Percentiles rank a stretch among this genome's conserved stretches.
phyloP scores from a whole-genome alignment of 2,113 vertebrate species.

The Sminthopsis crassicaudata region DNA sequence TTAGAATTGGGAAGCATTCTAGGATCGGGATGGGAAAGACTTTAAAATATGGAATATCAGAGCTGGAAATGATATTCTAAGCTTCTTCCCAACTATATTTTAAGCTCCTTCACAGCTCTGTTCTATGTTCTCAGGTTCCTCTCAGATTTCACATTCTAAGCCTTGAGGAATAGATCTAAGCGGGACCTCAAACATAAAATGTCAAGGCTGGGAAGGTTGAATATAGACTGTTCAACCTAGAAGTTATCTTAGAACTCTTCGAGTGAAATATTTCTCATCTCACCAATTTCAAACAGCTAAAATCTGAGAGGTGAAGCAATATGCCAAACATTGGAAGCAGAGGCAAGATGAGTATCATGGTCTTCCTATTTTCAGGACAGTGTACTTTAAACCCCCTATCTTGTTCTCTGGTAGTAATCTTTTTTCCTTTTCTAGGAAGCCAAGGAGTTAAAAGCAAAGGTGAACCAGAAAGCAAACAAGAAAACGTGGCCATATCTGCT shows the following conservation, averaged over 20 bases:
- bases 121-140: not conserved
- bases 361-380: not conserved
- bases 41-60: not conserved
- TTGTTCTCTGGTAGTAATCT: not conserved
- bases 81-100: not conserved
- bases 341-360: not conserved
- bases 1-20: not conserved
- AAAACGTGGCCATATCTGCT: slow-evolving; percentile 46
- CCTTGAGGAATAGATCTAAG: not conserved
- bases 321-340: not conserved
- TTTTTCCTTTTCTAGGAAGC: slow-evolving; percentile 49
- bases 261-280: not conserved
- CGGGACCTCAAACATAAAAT: not conserved
- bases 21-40: not conserved
- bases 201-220: not conserved
- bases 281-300: not conserved
- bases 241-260: not conserved
- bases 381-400: not conserved
- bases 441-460: slow-evolving; percentile 71
- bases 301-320: not conserved
- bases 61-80: not conserved
- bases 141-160: not conserved
- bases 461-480: slow-evolving; percentile 65
- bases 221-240: not conserved
- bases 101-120: not conserved